Percentiles rank a stretch among this genome's conserved stretches.
Evolutionary conservation across 2,888 invertebrate species (phyloP).

Genomic region (Microplitis manilae): DNA sequence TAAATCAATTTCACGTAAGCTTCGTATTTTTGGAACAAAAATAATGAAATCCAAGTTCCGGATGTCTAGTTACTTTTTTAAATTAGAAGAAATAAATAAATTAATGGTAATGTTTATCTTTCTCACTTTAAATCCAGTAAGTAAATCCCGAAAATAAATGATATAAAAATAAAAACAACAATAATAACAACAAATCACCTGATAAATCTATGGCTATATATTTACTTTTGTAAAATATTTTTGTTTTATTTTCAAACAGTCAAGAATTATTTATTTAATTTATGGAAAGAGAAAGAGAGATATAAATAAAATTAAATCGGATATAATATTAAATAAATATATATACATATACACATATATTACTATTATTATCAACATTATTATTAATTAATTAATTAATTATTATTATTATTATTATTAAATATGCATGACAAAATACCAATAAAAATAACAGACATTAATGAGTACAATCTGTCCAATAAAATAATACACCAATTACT

Average conservation of each 20-base stretch:
- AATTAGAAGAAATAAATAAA: slow-evolving; percentile 46
- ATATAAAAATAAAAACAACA: neutral
- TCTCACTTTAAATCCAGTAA: slow-evolving; percentile 48
- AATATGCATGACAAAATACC: slow-evolving; percentile 58
- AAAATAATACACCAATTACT: neutral
- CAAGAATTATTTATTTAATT: slow-evolving; percentile 69
- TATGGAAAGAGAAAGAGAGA: slow-evolving; percentile 60
- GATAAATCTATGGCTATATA: slow-evolving; percentile 58
- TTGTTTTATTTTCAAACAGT: slow-evolving; percentile 63
- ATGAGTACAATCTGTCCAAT: slow-evolving; percentile 42
- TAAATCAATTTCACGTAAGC: neutral
- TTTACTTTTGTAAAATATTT: slow-evolving; percentile 69
- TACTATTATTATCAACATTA: slow-evolving; percentile 43
- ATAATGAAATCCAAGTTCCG: slow-evolving; percentile 39
- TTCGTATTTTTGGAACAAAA: neutral
- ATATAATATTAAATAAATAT: slow-evolving; percentile 57
- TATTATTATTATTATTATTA: slow-evolving; percentile 41
- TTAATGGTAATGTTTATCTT: slow-evolving; percentile 53
- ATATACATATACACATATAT: neutral
- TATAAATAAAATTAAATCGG: slow-evolving; percentile 59
- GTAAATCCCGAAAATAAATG: neutral
- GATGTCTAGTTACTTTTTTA: slow-evolving; percentile 59
- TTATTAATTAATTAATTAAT: slow-evolving; percentile 44
- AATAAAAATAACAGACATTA: slow-evolving; percentile 63
- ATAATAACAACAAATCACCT: slow-evolving; percentile 28